These are phyloP conservation scores for Drosophila pseudoobscura DNA, from an alignment of 1,140 invertebrate species.

Conservation along the genomic window DNA sequence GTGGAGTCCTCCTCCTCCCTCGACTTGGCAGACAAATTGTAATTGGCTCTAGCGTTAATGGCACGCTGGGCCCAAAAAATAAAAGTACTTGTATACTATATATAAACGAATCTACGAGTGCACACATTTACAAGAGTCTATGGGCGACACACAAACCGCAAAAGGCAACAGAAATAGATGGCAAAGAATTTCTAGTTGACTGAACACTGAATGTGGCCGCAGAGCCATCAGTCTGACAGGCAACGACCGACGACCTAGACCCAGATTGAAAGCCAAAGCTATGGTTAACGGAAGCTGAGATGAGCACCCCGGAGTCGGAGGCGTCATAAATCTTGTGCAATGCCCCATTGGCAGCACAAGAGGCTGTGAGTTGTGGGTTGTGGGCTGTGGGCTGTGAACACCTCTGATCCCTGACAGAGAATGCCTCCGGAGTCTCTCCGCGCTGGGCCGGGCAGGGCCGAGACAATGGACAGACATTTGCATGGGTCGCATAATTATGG, in stretches of 20 bases:
- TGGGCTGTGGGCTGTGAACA: slow-evolving; percentile 42
- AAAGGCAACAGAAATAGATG: slow-evolving; percentile 71
- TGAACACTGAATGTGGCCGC: slow-evolving; percentile 51
- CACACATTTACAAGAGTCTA: slow-evolving; percentile 23
- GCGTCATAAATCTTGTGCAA: slow-evolving; percentile 78
- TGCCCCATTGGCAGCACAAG: slow-evolving; percentile 60
- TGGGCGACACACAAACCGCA: slow-evolving; percentile 65
- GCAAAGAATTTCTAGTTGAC: slow-evolving; percentile 73
- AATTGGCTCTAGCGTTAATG: slow-evolving; percentile 48
- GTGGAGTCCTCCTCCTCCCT: slow-evolving; percentile 4
- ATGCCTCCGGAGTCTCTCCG: neutral
- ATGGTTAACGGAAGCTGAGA: slow-evolving; percentile 63
- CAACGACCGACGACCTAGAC: slow-evolving; percentile 62
- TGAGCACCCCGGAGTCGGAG: slow-evolving; percentile 27
- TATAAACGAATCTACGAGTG: slow-evolving; percentile 19
- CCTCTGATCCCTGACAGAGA: slow-evolving; percentile 20
- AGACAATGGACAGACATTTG: slow-evolving; percentile 58
- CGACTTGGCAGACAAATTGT: slow-evolving; percentile 52
- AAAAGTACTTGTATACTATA: slow-evolving; percentile 34
- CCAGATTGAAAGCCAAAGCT: slow-evolving; percentile 52
- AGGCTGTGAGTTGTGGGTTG: slow-evolving; percentile 28
- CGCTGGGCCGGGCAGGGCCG: slow-evolving; percentile 13
- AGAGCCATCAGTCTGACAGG: slow-evolving; percentile 43
- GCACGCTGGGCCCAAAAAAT: slow-evolving; percentile 44
- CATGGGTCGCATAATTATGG: slow-evolving; percentile 62